phyloP scores from a whole-genome alignment of 2,888 invertebrate genomes.

The Yponomeuta plumbellus region DNA sequence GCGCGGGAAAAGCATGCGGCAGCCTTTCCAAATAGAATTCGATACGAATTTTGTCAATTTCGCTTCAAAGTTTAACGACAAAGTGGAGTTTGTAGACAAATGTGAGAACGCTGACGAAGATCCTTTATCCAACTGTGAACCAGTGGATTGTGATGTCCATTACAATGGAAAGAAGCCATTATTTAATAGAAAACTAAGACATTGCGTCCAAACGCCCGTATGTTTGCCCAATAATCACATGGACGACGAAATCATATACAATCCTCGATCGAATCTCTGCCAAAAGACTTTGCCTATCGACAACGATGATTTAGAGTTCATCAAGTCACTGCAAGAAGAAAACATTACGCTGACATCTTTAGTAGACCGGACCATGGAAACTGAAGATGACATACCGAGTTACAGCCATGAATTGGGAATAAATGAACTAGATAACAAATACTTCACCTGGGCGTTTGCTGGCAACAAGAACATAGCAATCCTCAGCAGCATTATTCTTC shows the following conservation, averaged over 20 bases:
- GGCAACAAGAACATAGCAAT: neutral
- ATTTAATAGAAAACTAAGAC: slow-evolving; percentile 36
- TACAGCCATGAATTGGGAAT: neutral
- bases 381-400: neutral
- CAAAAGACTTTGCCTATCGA: slow-evolving; percentile 32
- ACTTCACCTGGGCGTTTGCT: neutral
- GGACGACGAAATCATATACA: slow-evolving; percentile 36
- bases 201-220: slow-evolving; percentile 38
- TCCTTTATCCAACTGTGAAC: slow-evolving; percentile 50
- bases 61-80: neutral
- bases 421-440: neutral
- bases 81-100: slow-evolving; percentile 27
- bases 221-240: slow-evolving; percentile 35
- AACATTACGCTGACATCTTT: neutral
- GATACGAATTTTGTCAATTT: slow-evolving; percentile 34
- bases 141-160: slow-evolving; percentile 53
- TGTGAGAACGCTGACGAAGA: slow-evolving; percentile 51
- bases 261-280: slow-evolving; percentile 47
- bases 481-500: neutral
- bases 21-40: slow-evolving; percentile 47
- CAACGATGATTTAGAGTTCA: slow-evolving; percentile 41
- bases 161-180: slow-evolving; percentile 51
- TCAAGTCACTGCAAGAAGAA: slow-evolving; percentile 34
- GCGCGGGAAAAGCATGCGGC: slow-evolving; percentile 35
- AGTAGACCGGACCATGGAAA: neutral